Evolutionary conservation across 2,888 invertebrate species (phyloP).

Genomic region (Netelia melanura): DNA sequence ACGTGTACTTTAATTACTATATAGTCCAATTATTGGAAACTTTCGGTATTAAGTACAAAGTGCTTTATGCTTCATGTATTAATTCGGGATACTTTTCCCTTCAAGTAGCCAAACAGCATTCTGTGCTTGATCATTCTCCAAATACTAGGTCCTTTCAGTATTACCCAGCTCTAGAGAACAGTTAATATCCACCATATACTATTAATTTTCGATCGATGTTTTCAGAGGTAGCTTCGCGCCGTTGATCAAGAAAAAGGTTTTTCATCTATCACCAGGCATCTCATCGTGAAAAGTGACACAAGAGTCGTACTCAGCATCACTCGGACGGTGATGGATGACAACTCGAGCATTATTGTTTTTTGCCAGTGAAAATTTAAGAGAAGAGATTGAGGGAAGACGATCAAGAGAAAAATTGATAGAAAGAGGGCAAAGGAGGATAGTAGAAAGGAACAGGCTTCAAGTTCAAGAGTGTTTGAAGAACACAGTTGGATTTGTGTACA

Average conservation of each 20-base stretch:
- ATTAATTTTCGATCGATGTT: neutral
- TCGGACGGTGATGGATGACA: conserved; percentile 28
- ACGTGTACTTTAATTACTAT: neutral
- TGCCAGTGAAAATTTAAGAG: neutral
- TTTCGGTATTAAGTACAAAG: too few relatives aligned
- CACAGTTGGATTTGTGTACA: conserved; percentile 6
- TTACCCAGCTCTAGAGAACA: neutral
- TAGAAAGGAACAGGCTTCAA: neutral
- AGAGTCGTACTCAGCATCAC: conserved; percentile 22
- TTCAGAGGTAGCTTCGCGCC: neutral
- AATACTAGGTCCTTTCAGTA: neutral
- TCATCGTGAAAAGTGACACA: conserved; percentile 23
- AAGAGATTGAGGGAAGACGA: neutral
- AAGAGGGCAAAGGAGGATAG: conserved; percentile 27
- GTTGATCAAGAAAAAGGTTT: neutral
- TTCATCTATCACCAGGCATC: conserved; percentile 24
- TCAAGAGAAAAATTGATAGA: neutral
- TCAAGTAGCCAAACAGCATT: neutral
- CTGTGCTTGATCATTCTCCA: neutral
- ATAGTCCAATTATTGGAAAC: too few relatives aligned
- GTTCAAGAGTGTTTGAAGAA: conserved; percentile 22
- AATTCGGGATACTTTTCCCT: neutral
- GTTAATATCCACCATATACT: neutral
- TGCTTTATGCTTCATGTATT: too few relatives aligned
- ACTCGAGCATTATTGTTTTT: conserved; percentile 15